Evolutionary conservation across 1,140 invertebrate genomes (phyloP), one percentile per base, ranked within the genome.

Genomic region (Chelonus insularis): DNA sequence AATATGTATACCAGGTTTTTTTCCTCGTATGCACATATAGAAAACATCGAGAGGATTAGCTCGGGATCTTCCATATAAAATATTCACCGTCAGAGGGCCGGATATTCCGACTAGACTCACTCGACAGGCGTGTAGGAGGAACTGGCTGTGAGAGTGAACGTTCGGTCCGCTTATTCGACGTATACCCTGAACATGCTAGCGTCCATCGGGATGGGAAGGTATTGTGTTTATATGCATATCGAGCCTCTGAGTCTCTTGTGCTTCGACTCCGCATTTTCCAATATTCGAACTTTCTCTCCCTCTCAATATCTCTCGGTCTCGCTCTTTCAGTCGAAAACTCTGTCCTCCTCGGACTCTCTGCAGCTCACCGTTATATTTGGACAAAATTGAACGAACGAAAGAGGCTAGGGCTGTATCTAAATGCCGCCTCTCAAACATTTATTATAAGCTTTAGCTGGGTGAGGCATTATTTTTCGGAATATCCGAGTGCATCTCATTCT

Each of bases 181-280:
- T 51, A 51, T 51, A 59, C 21, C 18, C 47, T 48, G 16, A 1
- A n/a, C n/a, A 7, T 2, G n/a, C 20, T 45, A 29, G 1, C 23
- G 34, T 32, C 50, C 58, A 65, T 51, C 52, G 23, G 47, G 54
- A 62, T 63, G 57, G 50, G 51, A 62, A 68, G 65, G 68, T 69
- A 74, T 74, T 77, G 72, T 77, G 72, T 73, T 72, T 76, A 72
- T 74, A 74, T 71, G 70, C 73, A 75, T 70, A 73, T 71, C 65
- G 71, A 68, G 68, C 58, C 57, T 66, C 63, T 20, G 47, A 64
- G 55, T 65, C 65, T 63, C 66, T 68, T 63, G 66, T 68, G 65
- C 64, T 68, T 55, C 67, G 60, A 69, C 72, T 70, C 63, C 66
- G 69, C 69, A 70, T 73, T 77, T 75, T 77, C 73, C 75, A 75